Percentiles rank a stretch among this genome's conserved stretches.
These are phyloP conservation scores for Lepidochrysops patricia DNA, from an alignment of 2,888 invertebrate genomes.

Conservation along the genomic window DNA sequence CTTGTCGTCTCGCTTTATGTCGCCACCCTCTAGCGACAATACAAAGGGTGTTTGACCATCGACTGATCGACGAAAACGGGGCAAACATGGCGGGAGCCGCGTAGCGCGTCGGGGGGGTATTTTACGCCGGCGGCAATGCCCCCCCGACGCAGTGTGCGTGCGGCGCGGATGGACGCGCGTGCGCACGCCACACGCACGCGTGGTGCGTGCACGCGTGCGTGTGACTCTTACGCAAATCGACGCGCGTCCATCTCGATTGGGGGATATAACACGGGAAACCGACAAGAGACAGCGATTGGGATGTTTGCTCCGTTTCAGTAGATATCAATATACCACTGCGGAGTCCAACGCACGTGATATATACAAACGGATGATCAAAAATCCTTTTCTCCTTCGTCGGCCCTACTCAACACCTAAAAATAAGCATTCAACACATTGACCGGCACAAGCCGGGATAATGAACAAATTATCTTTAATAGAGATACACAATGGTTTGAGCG, in stretches of 20 bases:
- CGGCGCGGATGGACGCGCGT: slow-evolving; percentile 26
- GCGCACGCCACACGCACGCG: not conserved
- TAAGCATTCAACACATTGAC: slow-evolving; percentile 64
- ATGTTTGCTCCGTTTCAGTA: slow-evolving; percentile 73
- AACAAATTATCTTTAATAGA: slow-evolving; percentile 69
- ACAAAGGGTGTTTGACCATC: slow-evolving; percentile 87
- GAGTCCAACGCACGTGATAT: slow-evolving; percentile 52
- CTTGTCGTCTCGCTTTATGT: slow-evolving; percentile 84
- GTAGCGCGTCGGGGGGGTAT: not conserved
- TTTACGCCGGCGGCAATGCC: slow-evolving; percentile 8
- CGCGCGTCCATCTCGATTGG: not conserved
- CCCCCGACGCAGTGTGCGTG: not conserved
- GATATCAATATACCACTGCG: slow-evolving; percentile 57
- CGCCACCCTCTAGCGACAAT: slow-evolving; percentile 76
- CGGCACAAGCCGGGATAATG: slow-evolving; percentile 47
- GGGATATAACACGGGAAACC: not conserved
- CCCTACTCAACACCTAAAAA: slow-evolving; percentile 70
- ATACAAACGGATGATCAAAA: slow-evolving; percentile 77
- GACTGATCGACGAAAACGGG: slow-evolving; percentile 64
- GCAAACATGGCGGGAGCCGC: slow-evolving; percentile 49
- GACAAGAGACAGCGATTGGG: slow-evolving; percentile 17
- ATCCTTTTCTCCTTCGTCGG: slow-evolving; percentile 76
- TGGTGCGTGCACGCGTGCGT: not conserved
- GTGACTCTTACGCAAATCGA: slow-evolving; percentile 2
- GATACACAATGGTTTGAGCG: slow-evolving; percentile 35